phyloP scores from a whole-genome alignment of 2,113 vertebrate genomes.

The Oncorhynchus nerka region DNA sequence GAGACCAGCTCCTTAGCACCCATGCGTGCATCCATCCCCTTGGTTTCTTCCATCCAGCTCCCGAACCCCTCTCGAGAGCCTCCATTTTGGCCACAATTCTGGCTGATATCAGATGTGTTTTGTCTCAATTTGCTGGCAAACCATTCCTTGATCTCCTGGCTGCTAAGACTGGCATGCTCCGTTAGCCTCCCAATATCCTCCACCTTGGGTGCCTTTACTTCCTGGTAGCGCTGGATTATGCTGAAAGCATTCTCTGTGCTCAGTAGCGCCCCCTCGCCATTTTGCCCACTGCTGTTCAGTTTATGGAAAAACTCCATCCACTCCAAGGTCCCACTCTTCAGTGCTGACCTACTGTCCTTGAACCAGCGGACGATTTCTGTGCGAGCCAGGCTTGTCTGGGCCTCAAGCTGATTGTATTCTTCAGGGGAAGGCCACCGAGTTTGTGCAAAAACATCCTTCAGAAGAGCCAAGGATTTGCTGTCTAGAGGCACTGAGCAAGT shows the following conservation, averaged over 20 bases:
- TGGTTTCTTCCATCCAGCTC: conserved; percentile 80
- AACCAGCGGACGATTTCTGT: conserved; percentile 92
- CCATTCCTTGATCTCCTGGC: conserved; percentile 69
- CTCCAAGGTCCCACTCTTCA: conserved; percentile 77
- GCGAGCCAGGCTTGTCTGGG: conserved; percentile 82
- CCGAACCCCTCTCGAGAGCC: conserved; percentile 62
- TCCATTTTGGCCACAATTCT: conserved; percentile 67
- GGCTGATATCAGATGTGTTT: conserved; percentile 65
- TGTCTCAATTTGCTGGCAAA: conserved; percentile 60
- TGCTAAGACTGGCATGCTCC: conserved; percentile 60
- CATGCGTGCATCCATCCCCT: conserved; percentile 23
- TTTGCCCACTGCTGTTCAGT: conserved; percentile 55
- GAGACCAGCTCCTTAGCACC: conserved; percentile 71
- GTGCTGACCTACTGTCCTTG: conserved; percentile 79
- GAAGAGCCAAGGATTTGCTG: conserved; percentile 78
- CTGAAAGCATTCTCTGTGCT: conserved; percentile 68
- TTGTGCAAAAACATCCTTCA: conserved; percentile 84
- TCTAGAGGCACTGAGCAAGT: conserved; percentile 59
- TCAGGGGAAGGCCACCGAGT: conserved; percentile 92
- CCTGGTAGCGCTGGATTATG: conserved; percentile 68
- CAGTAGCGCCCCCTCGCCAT: conserved; percentile 50
- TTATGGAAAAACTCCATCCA: conserved; percentile 83
- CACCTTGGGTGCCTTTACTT: conserved; percentile 59
- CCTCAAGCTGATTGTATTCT: conserved; percentile 83
- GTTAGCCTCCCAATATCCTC: conserved; percentile 65